Evolutionary conservation across 1,140 invertebrate species (phyloP).

Genomic region (Teleogryllus occipitalis): DNA sequence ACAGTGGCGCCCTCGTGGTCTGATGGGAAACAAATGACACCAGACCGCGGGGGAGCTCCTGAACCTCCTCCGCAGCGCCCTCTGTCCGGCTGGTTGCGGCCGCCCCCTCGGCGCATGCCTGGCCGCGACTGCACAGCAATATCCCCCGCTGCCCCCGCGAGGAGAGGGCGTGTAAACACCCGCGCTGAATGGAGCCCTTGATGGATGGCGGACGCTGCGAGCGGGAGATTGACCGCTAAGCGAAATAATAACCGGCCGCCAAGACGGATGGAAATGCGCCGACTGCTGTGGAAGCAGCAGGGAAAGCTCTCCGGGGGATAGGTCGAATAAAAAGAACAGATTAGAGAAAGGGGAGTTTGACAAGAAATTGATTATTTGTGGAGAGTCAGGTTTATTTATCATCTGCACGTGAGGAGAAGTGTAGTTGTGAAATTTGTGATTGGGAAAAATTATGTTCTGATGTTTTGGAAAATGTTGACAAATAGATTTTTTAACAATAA

Average conservation of each 20-base stretch:
- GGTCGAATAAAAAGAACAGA: neutral
- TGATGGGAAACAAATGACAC: neutral
- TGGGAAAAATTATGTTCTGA: no score
- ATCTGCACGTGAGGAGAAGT: neutral
- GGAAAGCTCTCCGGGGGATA: neutral
- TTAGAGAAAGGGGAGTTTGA: neutral
- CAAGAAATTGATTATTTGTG: neutral
- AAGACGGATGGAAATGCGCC: neutral
- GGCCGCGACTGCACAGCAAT: neutral
- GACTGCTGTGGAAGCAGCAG: neutral
- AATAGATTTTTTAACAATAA: no score
- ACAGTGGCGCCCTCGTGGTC: neutral
- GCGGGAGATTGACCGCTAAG: neutral
- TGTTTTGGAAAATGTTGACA: no score
- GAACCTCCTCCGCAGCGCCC: neutral
- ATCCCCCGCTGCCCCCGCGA: neutral
- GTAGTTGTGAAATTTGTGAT: no score
- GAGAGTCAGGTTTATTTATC: neutral
- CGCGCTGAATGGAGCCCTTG: neutral
- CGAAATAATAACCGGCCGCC: neutral
- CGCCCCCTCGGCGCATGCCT: no score
- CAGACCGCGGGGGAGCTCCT: neutral
- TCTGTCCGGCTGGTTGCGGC: neutral
- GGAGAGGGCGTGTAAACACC: neutral
- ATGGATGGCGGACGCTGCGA: neutral